Conservation (phyloP, 2,113 vertebrate species). For the Gallinago undulata region DNA sequence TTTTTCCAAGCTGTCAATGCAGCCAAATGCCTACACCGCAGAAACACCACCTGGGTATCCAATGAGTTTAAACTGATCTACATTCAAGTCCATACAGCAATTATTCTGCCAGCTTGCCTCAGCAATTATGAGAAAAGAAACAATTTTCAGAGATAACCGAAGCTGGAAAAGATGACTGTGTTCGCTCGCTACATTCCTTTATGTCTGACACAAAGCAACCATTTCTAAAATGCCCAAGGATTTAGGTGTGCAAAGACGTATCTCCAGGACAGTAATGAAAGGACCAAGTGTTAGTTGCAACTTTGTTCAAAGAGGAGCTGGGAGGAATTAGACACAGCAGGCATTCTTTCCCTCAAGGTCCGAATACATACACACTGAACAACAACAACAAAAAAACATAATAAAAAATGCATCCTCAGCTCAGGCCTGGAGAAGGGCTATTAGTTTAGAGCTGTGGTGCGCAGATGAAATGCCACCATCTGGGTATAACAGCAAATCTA, state of each 20-base stretch:
- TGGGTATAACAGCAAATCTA: not conserved
- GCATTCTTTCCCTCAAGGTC: conserved; percentile 29
- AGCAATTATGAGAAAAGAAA: conserved; percentile 18
- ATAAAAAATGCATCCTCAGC: not conserved
- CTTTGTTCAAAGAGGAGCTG: conserved; percentile 28
- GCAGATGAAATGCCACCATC: not conserved
- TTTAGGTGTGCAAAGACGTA: not conserved
- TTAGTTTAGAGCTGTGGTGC: not conserved
- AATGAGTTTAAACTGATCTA: not conserved
- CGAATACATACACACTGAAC: not conserved
- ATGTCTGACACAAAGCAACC: not conserved
- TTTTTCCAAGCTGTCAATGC: not conserved
- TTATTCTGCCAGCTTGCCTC: conserved; percentile 8
- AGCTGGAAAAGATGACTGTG: conserved; percentile 10
- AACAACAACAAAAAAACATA: not conserved
- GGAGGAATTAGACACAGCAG: conserved; percentile 41
- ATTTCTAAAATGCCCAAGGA: conserved; percentile 37
- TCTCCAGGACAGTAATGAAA: conserved; percentile 18
- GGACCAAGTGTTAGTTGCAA: conserved; percentile 9
- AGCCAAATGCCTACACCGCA: not conserved
- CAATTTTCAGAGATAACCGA: conserved; percentile 29
- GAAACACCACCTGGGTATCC: not conserved
- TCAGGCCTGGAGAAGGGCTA: not conserved
- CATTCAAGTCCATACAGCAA: conserved; percentile 14
- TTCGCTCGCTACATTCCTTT: not conserved